Evolutionary conservation across 2,113 vertebrate genomes (phyloP), one percentile per base, ranked within the genome.

Genomic region (Pterophyllum scalare): DNA sequence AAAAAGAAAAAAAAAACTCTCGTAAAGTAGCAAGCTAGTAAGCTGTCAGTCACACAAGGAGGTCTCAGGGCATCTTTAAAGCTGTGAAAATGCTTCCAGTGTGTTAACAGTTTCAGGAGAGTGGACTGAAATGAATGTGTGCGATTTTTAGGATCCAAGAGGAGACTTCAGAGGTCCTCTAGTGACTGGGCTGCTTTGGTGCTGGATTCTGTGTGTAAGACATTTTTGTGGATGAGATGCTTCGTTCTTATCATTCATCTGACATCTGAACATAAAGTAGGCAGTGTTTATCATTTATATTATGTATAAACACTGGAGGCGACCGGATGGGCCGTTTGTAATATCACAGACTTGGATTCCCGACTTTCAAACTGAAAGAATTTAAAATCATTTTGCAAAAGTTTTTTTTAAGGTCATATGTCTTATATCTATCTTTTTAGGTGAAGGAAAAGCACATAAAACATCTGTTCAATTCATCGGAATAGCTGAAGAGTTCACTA

Each of bases 1-100:
- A 72, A 80, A 76, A 83, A 79, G 65, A 80, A 76, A 83, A 79
- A 60, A 26, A 75, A 61, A 70, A 17, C 26, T 24, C 26, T 77
- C 76, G 85, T 64, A 85, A 87, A 83, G 81, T 62, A 80, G 75
- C 26, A 38, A 84, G 59, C 24, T 46, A 40, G 77, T 74, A 56
- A 87, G 60, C 74, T 91, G 88, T 87, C 82, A 87, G 65, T 91
- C 82, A 87, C 77, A 80, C 17, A 56, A 28, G 52, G 59, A 80
- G 60, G 43, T 77, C 70, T 84, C 24, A 10, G 62, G 65, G 79
- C 61, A 75, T 91, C 72, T 87, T 81, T 62, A 81, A 77, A 57
- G 83, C 84, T 77, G 59, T 46, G 74, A 43, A 59, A 85, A 64
- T 87, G 40, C 76, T 89, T 80, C 24, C n/a, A 52, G 24, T 38